Conservation (phyloP, 1,140 invertebrate genomes). For the Brachionus angularis region DNA sequence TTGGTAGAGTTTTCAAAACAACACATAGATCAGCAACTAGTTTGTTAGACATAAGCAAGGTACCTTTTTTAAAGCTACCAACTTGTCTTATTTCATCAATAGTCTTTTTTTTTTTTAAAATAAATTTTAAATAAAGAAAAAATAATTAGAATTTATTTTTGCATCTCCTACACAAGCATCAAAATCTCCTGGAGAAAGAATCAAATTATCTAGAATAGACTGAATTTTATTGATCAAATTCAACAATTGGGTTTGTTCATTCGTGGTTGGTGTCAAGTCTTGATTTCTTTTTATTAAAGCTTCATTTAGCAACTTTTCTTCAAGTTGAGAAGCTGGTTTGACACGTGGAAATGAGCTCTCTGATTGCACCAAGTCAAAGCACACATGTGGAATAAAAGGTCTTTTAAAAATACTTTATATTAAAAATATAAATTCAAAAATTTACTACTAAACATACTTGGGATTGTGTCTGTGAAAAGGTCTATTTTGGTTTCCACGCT, state of each 20-base stretch:
- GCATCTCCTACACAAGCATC: conserved; percentile 79
- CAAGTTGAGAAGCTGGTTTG: not conserved
- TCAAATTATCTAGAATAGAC: conserved; percentile 82
- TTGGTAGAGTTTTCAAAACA: conserved; percentile 93
- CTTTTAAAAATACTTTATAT: conserved; percentile 3
- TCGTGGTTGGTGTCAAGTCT: conserved; percentile 79
- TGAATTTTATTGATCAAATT: conserved; percentile 89
- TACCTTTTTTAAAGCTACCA: conserved; percentile 95
- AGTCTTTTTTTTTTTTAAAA: conserved; percentile 74
- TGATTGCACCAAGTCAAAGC: conserved; percentile 20
- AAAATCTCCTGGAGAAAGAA: conserved; percentile 84
- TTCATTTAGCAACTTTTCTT: conserved; percentile 48
- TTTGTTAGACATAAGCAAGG: conserved; percentile 89
- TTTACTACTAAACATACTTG: too few species aligned
- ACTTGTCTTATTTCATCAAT: conserved; percentile 85
- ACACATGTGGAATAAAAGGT: conserved; percentile 12
- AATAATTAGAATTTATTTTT: not conserved
- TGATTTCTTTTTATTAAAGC: conserved; percentile 81
- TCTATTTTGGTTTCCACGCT: not conserved
- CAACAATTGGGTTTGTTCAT: conserved; percentile 81
- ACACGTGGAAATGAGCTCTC: conserved; percentile 5
- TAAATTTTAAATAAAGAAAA: not conserved
- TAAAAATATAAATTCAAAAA: not conserved
- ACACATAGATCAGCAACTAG: conserved; percentile 87
- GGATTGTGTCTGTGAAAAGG: not conserved